Conservation (phyloP, 37 sponge, comb jelly and placozoan genomes). For the Axinella damicornis region DNA sequence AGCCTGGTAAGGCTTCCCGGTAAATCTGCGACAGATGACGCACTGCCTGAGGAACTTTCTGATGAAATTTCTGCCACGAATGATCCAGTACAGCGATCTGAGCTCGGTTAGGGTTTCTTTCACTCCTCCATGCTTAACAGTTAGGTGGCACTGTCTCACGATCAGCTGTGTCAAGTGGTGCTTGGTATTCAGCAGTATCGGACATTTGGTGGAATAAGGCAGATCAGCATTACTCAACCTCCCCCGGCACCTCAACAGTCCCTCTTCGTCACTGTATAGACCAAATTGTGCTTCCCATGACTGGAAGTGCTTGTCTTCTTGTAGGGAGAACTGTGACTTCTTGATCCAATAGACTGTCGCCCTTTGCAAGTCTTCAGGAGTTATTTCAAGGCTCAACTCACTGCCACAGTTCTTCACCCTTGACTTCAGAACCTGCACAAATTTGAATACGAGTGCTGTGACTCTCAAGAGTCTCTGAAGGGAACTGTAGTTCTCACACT, state of each 20-base stretch:
- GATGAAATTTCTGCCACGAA: slow-evolving; percentile 23
- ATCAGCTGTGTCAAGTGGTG: slow-evolving; percentile 32
- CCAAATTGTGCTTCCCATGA: slow-evolving; percentile 16
- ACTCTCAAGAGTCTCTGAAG: slow-evolving; percentile 28
- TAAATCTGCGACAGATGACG: slow-evolving; percentile 3
- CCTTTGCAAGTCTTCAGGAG: background rate
- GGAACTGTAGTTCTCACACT: slow-evolving; percentile 18
- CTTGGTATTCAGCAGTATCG: slow-evolving; percentile 22
- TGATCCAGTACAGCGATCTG: slow-evolving; percentile 31
- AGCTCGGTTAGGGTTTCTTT: too few species aligned
- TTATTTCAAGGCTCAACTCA: background rate
- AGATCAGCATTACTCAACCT: slow-evolving; percentile 32
- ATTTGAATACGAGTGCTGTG: slow-evolving; percentile 26
- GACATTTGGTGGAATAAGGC: slow-evolving; percentile 2
- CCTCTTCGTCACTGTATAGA: slow-evolving; percentile 15
- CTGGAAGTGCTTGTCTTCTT: background rate
- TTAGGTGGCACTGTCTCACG: slow-evolving; percentile 13
- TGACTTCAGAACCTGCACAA: background rate
- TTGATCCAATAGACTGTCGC: slow-evolving; percentile 21
- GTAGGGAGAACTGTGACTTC: slow-evolving; percentile 12
- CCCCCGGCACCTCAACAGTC: slow-evolving; percentile 33
- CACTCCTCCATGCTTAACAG: slow-evolving; percentile 23
- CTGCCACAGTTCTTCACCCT: slow-evolving; percentile 3
- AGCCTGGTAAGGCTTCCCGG: background rate
- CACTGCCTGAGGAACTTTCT: slow-evolving; percentile 24